Evolutionary conservation across 2,113 vertebrate genomes (phyloP).

Genomic region (Erythrolamprus reginae): DNA sequence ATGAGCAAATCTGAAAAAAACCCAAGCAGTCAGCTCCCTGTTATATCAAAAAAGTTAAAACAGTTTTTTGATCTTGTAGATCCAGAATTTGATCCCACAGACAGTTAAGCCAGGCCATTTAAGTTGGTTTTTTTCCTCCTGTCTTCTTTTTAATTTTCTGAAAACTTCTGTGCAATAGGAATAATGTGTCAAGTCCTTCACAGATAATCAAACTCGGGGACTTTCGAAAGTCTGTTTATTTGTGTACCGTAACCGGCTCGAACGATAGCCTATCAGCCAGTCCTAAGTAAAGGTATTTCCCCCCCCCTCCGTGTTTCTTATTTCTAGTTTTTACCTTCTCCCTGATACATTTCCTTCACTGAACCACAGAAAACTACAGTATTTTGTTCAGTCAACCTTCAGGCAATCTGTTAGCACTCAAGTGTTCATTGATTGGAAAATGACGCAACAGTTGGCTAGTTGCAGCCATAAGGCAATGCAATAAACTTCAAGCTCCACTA

Average conservation of each 20-base stretch:
- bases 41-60: background rate
- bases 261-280: background rate
- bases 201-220: background rate
- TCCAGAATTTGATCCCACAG: background rate
- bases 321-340: constrained; percentile 17
- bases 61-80: background rate
- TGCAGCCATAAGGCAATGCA: constrained; percentile 36
- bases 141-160: background rate
- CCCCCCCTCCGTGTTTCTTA: background rate
- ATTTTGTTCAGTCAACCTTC: constrained; percentile 53
- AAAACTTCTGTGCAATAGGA: background rate
- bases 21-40: background rate
- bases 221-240: background rate
- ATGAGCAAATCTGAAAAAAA: background rate
- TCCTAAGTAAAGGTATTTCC: background rate
- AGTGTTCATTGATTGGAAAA: constrained; percentile 58
- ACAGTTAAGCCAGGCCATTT: background rate
- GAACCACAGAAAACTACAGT: constrained; percentile 53
- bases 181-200: background rate
- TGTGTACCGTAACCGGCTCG: background rate
- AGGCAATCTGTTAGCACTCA: constrained; percentile 58
- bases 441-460: constrained; percentile 50
- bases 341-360: constrained; percentile 45
- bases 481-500: constrained; percentile 28
- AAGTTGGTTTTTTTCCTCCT: background rate